These are phyloP conservation scores for Rhynchomys soricoides DNA, from an alignment of 2,113 vertebrate genomes.

Conservation along the genomic window DNA sequence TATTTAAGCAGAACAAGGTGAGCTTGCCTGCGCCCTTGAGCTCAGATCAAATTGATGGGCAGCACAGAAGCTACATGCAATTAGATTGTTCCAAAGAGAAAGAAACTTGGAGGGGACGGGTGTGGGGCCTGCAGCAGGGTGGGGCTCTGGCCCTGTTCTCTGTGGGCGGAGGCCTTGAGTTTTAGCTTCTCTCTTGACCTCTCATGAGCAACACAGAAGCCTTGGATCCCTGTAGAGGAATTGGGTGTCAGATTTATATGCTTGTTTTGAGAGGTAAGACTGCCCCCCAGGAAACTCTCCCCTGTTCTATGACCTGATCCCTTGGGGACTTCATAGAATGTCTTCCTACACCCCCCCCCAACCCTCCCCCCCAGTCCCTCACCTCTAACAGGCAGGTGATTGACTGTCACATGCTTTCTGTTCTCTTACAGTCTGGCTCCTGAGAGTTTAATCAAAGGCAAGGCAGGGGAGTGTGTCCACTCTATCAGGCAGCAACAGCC, in stretches of 20 bases:
- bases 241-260: not conserved
- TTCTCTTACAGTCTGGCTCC: not conserved
- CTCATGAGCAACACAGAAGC: not conserved
- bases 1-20: conserved; percentile 80
- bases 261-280: not conserved
- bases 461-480: not conserved
- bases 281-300: too few species aligned
- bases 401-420: not conserved
- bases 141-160: not conserved
- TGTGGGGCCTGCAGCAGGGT: not conserved
- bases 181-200: not conserved
- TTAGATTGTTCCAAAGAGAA: conserved; percentile 73
- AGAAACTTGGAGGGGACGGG: not conserved
- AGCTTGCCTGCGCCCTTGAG: conserved; percentile 78
- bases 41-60: conserved; percentile 73
- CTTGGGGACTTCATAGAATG: not conserved
- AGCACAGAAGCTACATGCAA: conserved; percentile 64
- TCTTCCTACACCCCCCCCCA: not conserved
- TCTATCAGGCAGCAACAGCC: not conserved
- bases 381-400: not conserved
- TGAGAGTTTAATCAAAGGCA: not conserved
- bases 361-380: not conserved
- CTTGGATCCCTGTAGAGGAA: not conserved
- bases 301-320: not conserved
- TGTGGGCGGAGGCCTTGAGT: not conserved